Evolutionary conservation across 2,113 vertebrate genomes (phyloP).

Genomic region (Bungarus multicinctus): DNA sequence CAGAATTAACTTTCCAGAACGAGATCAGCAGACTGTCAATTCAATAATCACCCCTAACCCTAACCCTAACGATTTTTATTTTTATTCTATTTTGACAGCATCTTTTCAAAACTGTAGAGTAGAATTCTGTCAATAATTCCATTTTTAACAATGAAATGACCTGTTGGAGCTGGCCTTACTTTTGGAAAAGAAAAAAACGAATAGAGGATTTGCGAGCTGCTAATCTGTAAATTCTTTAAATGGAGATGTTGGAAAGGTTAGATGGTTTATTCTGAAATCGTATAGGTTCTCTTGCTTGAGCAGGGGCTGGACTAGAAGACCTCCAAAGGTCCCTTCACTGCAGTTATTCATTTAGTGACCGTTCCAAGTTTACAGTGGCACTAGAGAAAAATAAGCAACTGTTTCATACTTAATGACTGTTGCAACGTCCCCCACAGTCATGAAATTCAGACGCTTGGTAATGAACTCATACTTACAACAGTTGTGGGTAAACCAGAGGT

Average conservation of each 20-base stretch:
- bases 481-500: neutral
- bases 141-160: neutral
- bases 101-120: neutral
- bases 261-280: too few relatives aligned
- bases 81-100: neutral
- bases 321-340: too few relatives aligned
- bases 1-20: too few relatives aligned
- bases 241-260: too few relatives aligned
- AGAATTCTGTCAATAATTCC: neutral
- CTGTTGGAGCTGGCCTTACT: neutral
- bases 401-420: neutral
- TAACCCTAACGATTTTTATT: neutral
- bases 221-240: too few relatives aligned
- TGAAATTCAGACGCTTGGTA: neutral
- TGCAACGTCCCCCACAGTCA: fast-evolving
- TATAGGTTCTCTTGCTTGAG: too few relatives aligned
- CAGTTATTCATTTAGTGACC: neutral
- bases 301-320: too few relatives aligned
- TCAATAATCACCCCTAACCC: neutral
- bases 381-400: neutral
- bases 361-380: neutral
- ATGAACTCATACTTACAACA: neutral
- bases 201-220: too few relatives aligned
- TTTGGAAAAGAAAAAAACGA: too few relatives aligned
- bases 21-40: too few relatives aligned